Conservation (phyloP, 92 coral and sea anemone genomes). For the Bergia sp. region DNA sequence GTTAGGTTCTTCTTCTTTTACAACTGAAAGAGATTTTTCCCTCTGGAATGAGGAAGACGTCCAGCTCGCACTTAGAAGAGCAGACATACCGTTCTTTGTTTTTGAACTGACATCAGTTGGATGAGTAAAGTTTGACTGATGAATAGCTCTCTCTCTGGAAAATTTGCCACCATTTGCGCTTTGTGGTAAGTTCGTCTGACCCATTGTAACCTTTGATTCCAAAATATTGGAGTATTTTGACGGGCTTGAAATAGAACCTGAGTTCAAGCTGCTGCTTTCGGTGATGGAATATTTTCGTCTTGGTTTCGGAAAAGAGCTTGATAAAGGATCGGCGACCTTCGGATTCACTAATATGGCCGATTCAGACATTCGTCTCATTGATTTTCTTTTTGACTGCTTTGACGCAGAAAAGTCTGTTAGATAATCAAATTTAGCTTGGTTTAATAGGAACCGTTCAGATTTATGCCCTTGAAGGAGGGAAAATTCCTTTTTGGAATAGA, state of each 20-base stretch:
- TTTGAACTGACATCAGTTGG: background rate
- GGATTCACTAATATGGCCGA: background rate
- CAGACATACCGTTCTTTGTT: background rate
- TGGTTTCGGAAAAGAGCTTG: background rate
- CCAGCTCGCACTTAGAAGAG: background rate
- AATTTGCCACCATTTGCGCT: background rate
- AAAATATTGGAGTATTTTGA: background rate
- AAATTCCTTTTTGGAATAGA: conserved; percentile 34
- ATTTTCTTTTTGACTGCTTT: background rate
- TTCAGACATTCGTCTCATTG: background rate
- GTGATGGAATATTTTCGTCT: background rate
- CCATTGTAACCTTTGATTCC: background rate
- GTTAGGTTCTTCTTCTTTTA: background rate
- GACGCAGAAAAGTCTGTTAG: background rate
- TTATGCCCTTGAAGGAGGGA: conserved; percentile 1
- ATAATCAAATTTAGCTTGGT: conserved; percentile 8
- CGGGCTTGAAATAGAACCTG: background rate
- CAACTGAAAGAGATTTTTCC: background rate
- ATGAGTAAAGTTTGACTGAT: background rate
- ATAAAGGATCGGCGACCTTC: background rate
- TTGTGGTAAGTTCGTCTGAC: background rate
- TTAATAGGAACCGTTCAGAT: background rate
- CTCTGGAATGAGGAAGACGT: background rate
- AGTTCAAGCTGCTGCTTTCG: background rate
- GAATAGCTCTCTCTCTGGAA: background rate